A percentile compares a stretch with the other conserved stretches of the same genome.
Evolutionary conservation across 2,113 vertebrate genomes (phyloP).

Genomic region (Anthoscopus minutus): DNA sequence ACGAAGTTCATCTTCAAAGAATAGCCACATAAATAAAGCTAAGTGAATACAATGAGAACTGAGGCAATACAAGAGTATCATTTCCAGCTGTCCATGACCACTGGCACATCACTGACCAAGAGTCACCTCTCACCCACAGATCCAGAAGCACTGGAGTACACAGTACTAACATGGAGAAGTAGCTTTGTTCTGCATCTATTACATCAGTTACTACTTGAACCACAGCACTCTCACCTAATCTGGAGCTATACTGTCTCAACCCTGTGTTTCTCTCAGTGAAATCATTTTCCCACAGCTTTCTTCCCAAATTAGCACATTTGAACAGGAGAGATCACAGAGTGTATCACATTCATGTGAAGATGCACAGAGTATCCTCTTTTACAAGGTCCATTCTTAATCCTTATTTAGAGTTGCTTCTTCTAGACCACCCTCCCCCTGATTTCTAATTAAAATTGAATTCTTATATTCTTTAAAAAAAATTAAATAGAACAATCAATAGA

Average conservation of each 20-base stretch:
- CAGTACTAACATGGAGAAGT: background rate
- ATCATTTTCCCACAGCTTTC: background rate
- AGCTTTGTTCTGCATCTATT: background rate
- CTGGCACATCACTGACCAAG: background rate
- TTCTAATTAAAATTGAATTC: background rate
- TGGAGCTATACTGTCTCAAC: background rate
- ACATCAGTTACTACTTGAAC: background rate
- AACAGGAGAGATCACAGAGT: background rate
- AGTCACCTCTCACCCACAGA: background rate
- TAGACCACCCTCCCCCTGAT: fast-evolving
- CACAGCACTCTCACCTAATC: background rate
- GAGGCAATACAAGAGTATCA: background rate
- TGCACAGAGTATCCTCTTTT: background rate
- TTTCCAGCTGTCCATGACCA: background rate
- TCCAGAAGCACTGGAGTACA: background rate
- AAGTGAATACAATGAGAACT: background rate
- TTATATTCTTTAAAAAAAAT: background rate
- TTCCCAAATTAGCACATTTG: background rate
- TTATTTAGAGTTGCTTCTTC: background rate
- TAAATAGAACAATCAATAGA: background rate
- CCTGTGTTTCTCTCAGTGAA: background rate
- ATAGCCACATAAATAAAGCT: background rate
- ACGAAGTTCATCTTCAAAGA: background rate
- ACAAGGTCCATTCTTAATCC: background rate
- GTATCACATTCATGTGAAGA: background rate